These are phyloP conservation scores for Brenthis ino DNA, from an alignment of 2,888 invertebrate species.

Conservation along the genomic window DNA sequence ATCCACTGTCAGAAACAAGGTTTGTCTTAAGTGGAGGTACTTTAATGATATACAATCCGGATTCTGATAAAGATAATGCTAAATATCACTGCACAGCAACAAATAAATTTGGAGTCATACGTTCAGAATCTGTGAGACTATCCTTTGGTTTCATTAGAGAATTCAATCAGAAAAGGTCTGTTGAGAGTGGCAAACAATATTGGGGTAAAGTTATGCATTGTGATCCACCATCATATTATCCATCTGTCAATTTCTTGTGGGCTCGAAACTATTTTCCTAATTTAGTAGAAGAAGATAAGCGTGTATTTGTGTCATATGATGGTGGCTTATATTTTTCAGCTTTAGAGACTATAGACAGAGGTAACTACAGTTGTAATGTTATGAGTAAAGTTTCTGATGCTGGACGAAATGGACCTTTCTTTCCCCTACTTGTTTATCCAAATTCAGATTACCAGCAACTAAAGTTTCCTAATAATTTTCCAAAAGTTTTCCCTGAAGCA, in stretches of 20 bases:
- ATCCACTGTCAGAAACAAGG: constrained; percentile 88
- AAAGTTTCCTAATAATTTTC: constrained; percentile 96
- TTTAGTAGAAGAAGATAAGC: constrained; percentile 95
- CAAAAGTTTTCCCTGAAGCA: constrained; percentile 96
- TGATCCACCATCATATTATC: constrained; percentile 96
- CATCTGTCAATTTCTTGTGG: constrained; percentile 95
- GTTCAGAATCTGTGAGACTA: constrained; percentile 93
- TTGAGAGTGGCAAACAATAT: constrained; percentile 93
- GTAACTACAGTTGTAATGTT: constrained; percentile 95
- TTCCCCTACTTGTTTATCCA: constrained; percentile 90
- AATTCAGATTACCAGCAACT: constrained; percentile 95
- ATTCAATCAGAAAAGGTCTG: constrained; percentile 93
- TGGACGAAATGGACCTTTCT: constrained; percentile 95
- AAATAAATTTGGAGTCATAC: constrained; percentile 94
- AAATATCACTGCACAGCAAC: constrained; percentile 95
- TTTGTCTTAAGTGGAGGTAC: constrained; percentile 96
- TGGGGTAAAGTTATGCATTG: constrained; percentile 97
- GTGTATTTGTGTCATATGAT: constrained; percentile 96
- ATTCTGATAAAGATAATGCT: constrained; percentile 90
- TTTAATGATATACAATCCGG: constrained; percentile 93
- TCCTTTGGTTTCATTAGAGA: constrained; percentile 95
- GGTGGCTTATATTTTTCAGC: constrained; percentile 97
- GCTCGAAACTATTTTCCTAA: constrained; percentile 94
- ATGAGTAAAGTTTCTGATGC: constrained; percentile 93
- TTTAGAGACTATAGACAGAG: constrained; percentile 93